phyloP scores from a whole-genome alignment of 2,888 invertebrate species.

The Tuta absoluta region DNA sequence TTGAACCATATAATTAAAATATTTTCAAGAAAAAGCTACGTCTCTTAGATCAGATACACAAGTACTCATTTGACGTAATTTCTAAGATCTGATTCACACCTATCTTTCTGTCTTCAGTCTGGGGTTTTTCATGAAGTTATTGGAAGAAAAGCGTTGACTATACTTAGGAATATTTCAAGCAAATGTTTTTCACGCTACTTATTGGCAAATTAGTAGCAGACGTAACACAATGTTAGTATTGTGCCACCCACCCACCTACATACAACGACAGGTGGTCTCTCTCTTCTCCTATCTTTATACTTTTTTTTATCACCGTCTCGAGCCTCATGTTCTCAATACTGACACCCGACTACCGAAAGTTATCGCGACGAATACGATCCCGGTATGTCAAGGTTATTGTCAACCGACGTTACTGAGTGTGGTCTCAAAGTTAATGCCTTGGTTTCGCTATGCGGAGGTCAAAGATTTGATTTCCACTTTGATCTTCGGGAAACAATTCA shows the following conservation, averaged over 20 bases:
- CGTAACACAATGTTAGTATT: background rate
- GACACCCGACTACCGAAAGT: conserved; percentile 18
- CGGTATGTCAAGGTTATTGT: conserved; percentile 24
- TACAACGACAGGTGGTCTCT: conserved; percentile 15
- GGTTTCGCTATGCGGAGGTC: no score
- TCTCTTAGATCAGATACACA: no score
- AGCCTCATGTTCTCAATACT: background rate
- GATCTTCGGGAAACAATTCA: no score
- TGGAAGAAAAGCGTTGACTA: background rate
- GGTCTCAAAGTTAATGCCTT: no score
- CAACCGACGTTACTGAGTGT: background rate
- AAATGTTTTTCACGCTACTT: background rate
- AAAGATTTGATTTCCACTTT: no score
- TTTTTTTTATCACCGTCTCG: conserved; percentile 19
- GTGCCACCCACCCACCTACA: conserved; percentile 2
- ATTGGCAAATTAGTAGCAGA: background rate
- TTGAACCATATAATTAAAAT: no score
- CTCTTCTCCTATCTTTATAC: conserved; percentile 22
- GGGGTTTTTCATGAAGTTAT: background rate
- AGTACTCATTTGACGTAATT: background rate
- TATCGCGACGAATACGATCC: conserved; percentile 19
- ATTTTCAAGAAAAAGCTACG: no score
- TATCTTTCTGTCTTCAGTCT: background rate
- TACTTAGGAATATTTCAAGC: background rate
- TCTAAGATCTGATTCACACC: background rate